A percentile compares a stretch with the other conserved stretches of the same genome.
These are phyloP conservation scores for Peribatodes rhomboidaria DNA, from an alignment of 2,888 invertebrate genomes.

Conservation along the genomic window DNA sequence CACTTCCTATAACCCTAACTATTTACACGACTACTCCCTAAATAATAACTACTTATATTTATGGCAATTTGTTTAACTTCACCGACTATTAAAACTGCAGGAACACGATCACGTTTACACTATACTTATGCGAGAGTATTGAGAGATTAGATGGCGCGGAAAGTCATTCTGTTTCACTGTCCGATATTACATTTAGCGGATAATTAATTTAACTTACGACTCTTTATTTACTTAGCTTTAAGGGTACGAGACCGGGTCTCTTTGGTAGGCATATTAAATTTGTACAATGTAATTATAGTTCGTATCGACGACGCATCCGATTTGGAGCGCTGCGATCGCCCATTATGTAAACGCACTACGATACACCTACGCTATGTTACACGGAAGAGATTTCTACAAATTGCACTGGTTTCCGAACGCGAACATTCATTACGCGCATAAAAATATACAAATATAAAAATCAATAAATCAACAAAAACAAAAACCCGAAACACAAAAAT, in stretches of 20 bases:
- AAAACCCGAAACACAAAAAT: slow-evolving; percentile 83
- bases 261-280: slow-evolving; percentile 87
- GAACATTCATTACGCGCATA: slow-evolving; percentile 82
- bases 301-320: slow-evolving; percentile 71
- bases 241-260: slow-evolving; percentile 87
- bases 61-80: slow-evolving; percentile 87
- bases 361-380: slow-evolving; percentile 84
- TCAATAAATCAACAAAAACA: slow-evolving; percentile 84
- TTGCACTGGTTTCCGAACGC: slow-evolving; percentile 86
- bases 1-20: slow-evolving; percentile 81
- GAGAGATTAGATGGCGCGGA: slow-evolving; percentile 83
- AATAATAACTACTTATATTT: slow-evolving; percentile 85
- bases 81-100: slow-evolving; percentile 86
- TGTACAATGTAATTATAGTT: slow-evolving; percentile 85
- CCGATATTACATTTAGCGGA: slow-evolving; percentile 72
- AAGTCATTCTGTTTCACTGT: slow-evolving; percentile 76
- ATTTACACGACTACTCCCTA: slow-evolving; percentile 84
- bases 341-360: slow-evolving; percentile 78
- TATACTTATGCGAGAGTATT: slow-evolving; percentile 86
- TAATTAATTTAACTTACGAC: slow-evolving; percentile 82
- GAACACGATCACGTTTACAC: slow-evolving; percentile 86
- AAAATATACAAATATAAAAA: slow-evolving; percentile 77
- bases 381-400: slow-evolving; percentile 86
- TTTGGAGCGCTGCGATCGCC: slow-evolving; percentile 70
- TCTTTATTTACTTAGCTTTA: slow-evolving; percentile 83